Conservation (phyloP, 2,888 invertebrate genomes). For the Melinaea menophilus region DNA sequence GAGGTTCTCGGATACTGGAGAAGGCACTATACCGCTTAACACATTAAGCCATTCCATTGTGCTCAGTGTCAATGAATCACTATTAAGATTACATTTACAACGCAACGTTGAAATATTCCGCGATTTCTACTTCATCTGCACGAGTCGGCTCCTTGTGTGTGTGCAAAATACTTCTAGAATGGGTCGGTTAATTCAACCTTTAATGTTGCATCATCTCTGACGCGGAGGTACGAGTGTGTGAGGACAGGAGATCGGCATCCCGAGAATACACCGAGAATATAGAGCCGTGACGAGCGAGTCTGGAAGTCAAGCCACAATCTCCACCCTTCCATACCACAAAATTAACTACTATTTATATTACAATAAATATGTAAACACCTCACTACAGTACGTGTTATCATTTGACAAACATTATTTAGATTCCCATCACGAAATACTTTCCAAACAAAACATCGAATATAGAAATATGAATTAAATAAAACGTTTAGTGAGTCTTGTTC, state of each 20-base stretch:
- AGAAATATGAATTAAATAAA: slow-evolving; percentile 31
- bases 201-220: slow-evolving; percentile 55
- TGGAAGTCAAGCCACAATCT: slow-evolving; percentile 62
- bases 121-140: too few species aligned
- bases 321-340: slow-evolving; percentile 39
- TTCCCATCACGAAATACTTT: slow-evolving; percentile 9
- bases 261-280: slow-evolving; percentile 41
- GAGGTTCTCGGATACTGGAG: slow-evolving; percentile 31
- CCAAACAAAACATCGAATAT: slow-evolving; percentile 16
- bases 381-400: too few species aligned
- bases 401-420: not conserved
- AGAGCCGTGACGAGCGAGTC: slow-evolving; percentile 61
- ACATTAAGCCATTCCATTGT: slow-evolving; percentile 46
- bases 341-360: too few species aligned
- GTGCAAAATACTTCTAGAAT: slow-evolving; percentile 6
- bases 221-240: slow-evolving; percentile 60
- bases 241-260: slow-evolving; percentile 60
- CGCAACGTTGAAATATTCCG: too few species aligned
- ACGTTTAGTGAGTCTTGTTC: slow-evolving; percentile 36
- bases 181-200: slow-evolving; percentile 3
- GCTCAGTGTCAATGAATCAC: slow-evolving; percentile 48
- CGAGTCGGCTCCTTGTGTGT: too few species aligned
- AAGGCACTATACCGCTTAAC: slow-evolving; percentile 43
- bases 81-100: slow-evolving; percentile 49
- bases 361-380: too few species aligned